Conservation (phyloP, 2,888 invertebrate genomes). For the Cinara cedri region DNA sequence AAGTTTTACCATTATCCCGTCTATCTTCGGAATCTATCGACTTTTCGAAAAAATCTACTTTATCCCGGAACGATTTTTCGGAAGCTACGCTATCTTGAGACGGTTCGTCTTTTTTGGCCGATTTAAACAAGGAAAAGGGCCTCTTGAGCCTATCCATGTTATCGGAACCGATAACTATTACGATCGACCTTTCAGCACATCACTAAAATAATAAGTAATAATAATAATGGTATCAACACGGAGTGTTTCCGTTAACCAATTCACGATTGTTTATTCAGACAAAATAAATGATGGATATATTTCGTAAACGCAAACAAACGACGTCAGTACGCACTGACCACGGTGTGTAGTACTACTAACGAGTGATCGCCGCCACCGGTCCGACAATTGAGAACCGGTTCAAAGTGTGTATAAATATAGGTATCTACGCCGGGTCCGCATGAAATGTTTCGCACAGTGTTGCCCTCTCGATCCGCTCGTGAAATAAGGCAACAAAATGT, state of each 20-base stretch:
- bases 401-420: neutral
- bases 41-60: constrained; percentile 30
- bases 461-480: constrained; percentile 15
- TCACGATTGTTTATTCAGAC: neutral
- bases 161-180: neutral
- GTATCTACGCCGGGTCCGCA: constrained; percentile 8
- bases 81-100: neutral
- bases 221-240: too few species aligned
- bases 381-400: constrained; percentile 28
- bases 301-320: neutral
- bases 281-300: neutral
- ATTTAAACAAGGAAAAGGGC: constrained; percentile 16
- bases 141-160: constrained; percentile 49
- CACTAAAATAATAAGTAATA: neutral
- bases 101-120: neutral
- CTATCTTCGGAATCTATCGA: neutral
- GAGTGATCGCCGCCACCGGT: constrained; percentile 18
- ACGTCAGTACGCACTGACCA: constrained; percentile 6
- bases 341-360: neutral
- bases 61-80: constrained; percentile 32
- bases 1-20: constrained; percentile 37
- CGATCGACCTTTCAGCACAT: constrained; percentile 1
- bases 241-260: neutral
- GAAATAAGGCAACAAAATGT: neutral
- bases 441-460: constrained; percentile 38